Evolutionary conservation across 1,140 invertebrate species (phyloP), one percentile per base, ranked within the genome.

Genomic region (Drosophila micromelanica): DNA sequence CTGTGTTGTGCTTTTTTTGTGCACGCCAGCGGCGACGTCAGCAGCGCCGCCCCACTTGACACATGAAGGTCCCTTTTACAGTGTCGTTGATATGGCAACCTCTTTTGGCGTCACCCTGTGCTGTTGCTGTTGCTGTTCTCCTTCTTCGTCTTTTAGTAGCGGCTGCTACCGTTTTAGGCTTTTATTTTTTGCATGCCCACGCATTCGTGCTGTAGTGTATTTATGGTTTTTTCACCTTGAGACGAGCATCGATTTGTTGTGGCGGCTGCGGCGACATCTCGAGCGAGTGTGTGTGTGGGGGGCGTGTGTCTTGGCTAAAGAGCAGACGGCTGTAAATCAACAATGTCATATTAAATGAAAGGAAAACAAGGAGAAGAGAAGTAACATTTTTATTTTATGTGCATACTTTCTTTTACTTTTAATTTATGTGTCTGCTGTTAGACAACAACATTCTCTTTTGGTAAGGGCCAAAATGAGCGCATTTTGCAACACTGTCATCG

Each of bases 161-260:
- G 43, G 43, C 43, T 20, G 43, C 11, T 17, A 45, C 51, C 15
- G 15, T 38, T 54, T 70, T 57, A 40, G 38, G 57, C 49, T 45
- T 35, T 46, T 60, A n/a, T 20, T 60, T 61, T 70, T 70, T 63
- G 63, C 40, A 60, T 70, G 35, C 54, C 45, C 56, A 73, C 56
- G 56, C 27, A 60, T 77, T 35, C 35, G 27, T 57, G 37, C 62
- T 40, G 20, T n/a, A 38, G 48, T 59, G 38, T 61, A 78, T 78
- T 86, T 86, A 69, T 86, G 61, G 52, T 71, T 76, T 79, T 87
- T 82, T 87, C 68, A 87, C 84, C 82, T 87, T 87, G 82, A 87
- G 79, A 89, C 84, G 72, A 70, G 77, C 84, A 87, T 87, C 84
- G 82, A 87, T 87, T 87, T 87, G 81, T 87, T 82, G 63, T 87